Evolutionary conservation across 2,888 invertebrate species (phyloP), one percentile per base, ranked within the genome.

Genomic region (Mythimna impura): DNA sequence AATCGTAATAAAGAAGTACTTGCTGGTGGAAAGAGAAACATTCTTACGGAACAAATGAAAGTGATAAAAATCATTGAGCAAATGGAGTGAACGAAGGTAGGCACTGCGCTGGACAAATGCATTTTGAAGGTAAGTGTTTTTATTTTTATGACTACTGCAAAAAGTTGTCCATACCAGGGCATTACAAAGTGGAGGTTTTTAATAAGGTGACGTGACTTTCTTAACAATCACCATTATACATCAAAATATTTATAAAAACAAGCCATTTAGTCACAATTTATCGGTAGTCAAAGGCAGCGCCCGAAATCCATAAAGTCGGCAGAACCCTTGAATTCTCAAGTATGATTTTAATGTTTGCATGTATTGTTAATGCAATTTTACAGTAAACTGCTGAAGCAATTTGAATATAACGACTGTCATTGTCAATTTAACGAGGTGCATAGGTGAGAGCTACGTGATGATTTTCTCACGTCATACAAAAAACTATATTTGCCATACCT

Each of bases 51-150:
- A 82, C 70, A 81, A 83, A 85, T 71, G 89, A 89, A 90, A 90
- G 90, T 90, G 89, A 82, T 84, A 73, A 87, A 71, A 89, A 86
- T 85, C 67, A 70, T 61, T 73, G 78, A 83, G 84, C 81, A 82
- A 80, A 71, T 82, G 82, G 78, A 82, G 79, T 80, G 75, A 82
- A 80, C 61, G 80, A 81, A 81, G 86, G 80, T 80, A 78, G 72
- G 73, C 78, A 64, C 78, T 47, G 75, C 72, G 67, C 80, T 83
- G 81, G 78, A 84, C 86, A 71, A 86, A 90, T 88, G 88, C 43
- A 72, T 82, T 80, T 83, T 54, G 66, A 77, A 86, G 90, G 91
- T 91, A 67, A 90, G 91, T 84, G 52, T 58, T 57, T 47, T 72
- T 47, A 40, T 4, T 62, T 7, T 22, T 30, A 10, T 20, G 40